A percentile compares a stretch with the other conserved stretches of the same genome.
phyloP scores from a whole-genome alignment of 2,888 invertebrate species.

The Lysandra bellargus region DNA sequence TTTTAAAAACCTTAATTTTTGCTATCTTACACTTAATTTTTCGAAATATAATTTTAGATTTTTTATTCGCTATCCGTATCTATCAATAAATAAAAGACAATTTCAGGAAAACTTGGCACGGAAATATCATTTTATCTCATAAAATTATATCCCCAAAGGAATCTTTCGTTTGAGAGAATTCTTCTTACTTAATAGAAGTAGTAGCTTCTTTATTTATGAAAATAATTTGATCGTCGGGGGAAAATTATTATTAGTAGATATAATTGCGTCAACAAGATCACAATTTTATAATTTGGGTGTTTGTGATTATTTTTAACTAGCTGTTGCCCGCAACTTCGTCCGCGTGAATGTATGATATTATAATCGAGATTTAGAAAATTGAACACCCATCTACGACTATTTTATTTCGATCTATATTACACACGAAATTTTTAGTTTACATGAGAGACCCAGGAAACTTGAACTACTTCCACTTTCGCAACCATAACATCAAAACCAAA shows the following conservation, averaged over 20 bases:
- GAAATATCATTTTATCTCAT: slow-evolving; percentile 28
- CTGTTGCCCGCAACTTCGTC: too few relatives aligned
- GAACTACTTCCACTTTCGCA: too few relatives aligned
- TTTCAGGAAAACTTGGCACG: slow-evolving; percentile 28
- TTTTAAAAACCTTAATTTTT: too few relatives aligned
- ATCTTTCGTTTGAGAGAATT: slow-evolving; percentile 13
- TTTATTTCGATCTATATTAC: too few relatives aligned
- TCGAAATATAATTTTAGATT: slow-evolving; percentile 1
- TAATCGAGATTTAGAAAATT: too few relatives aligned
- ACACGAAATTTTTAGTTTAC: too few relatives aligned
- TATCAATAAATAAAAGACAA: slow-evolving; percentile 26
- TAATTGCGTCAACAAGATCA: neutral
- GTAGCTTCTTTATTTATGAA: neutral
- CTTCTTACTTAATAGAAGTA: slow-evolving; percentile 5
- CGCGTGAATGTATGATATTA: too few relatives aligned
- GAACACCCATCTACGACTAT: too few relatives aligned
- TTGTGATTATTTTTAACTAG: too few relatives aligned
- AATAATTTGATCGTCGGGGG: neutral
- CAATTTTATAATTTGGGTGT: neutral
- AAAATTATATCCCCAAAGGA: slow-evolving; percentile 23
- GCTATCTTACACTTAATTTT: neutral
- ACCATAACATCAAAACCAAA: too few relatives aligned
- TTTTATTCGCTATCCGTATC: slow-evolving; percentile 8
- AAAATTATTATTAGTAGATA: neutral
- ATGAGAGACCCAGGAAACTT: too few relatives aligned